These are phyloP conservation scores for Xestobium rufovillosum DNA, from an alignment of 2,888 invertebrate genomes.

Conservation along the genomic window DNA sequence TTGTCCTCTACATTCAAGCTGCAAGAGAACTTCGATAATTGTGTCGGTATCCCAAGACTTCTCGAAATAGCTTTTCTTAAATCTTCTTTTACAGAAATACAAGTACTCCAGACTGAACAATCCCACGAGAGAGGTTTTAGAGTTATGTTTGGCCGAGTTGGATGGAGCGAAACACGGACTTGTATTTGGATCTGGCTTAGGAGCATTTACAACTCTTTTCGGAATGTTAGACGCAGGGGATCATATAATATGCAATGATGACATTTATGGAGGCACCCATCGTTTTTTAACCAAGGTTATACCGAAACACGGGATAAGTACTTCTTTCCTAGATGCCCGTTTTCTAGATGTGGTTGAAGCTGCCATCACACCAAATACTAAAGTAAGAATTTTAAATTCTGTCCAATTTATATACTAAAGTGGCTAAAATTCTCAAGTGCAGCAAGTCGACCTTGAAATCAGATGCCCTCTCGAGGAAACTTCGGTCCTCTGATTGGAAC, in stretches of 20 bases:
- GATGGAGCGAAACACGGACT: conserved; percentile 83
- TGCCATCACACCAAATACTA: conserved; percentile 75
- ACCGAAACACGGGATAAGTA: conserved; percentile 61
- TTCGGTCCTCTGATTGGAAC: too few relatives aligned
- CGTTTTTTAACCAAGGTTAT: conserved; percentile 53
- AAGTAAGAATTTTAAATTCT: conserved; percentile 50
- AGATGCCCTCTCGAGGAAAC: too few relatives aligned
- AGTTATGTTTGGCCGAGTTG: conserved; percentile 80
- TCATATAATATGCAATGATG: conserved; percentile 84
- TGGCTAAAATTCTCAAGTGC: too few relatives aligned
- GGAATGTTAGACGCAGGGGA: conserved; percentile 77
- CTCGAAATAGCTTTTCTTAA: not conserved
- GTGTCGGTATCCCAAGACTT: too few relatives aligned
- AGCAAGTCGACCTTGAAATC: too few relatives aligned
- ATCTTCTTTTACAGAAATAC: conserved; percentile 56
- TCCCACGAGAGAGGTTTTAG: conserved; percentile 82
- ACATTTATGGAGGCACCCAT: conserved; percentile 92
- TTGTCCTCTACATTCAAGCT: conserved; percentile 91
- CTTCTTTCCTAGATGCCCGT: conserved; percentile 72
- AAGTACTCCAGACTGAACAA: conserved; percentile 94
- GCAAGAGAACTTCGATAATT: too few relatives aligned
- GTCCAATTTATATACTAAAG: too few relatives aligned
- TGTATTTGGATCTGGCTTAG: conserved; percentile 85
- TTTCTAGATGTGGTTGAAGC: conserved; percentile 56
- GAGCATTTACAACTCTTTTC: conserved; percentile 69